Evolutionary conservation across 2,797 vertebrate genomes (phyloP).

Genomic region (Pangasius krempfi): DNA sequence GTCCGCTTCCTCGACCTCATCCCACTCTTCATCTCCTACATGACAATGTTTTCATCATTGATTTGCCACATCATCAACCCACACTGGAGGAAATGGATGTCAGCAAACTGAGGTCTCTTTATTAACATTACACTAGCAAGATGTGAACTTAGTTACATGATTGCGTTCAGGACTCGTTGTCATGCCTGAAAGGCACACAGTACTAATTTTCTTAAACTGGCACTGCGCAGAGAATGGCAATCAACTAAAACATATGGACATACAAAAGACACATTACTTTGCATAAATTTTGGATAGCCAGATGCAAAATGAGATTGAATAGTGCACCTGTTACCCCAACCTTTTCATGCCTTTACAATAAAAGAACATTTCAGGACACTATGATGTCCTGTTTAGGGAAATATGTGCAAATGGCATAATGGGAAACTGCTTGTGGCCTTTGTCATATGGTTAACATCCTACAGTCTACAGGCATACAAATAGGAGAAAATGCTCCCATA

Average conservation of each 20-base stretch:
- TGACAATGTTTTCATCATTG: conserved; percentile 45
- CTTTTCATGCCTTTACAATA: conserved; percentile 18
- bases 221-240: conserved; percentile 4
- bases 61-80: not conserved
- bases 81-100: conserved; percentile 1
- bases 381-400: conserved; percentile 41
- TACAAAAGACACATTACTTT: conserved; percentile 39
- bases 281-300: conserved; percentile 46
- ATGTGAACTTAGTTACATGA: conserved; percentile 12
- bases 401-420: conserved; percentile 43
- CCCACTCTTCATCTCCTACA: conserved; percentile 78
- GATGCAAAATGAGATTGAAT: conserved; percentile 21
- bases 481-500: not conserved
- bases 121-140: not conserved
- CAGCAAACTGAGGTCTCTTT: not conserved
- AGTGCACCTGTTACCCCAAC: conserved; percentile 37
- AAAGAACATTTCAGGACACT: conserved; percentile 25
- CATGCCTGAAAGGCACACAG: conserved; percentile 28
- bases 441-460: not conserved
- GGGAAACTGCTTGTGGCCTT: conserved; percentile 5
- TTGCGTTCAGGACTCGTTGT: not conserved
- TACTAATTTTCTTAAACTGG: conserved; percentile 42
- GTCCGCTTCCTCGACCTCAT: conserved; percentile 78
- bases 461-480: not conserved
- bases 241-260: conserved; percentile 32